These are phyloP conservation scores for Chironomus riparius DNA, from an alignment of 2,888 invertebrate species.

Conservation along the genomic window DNA sequence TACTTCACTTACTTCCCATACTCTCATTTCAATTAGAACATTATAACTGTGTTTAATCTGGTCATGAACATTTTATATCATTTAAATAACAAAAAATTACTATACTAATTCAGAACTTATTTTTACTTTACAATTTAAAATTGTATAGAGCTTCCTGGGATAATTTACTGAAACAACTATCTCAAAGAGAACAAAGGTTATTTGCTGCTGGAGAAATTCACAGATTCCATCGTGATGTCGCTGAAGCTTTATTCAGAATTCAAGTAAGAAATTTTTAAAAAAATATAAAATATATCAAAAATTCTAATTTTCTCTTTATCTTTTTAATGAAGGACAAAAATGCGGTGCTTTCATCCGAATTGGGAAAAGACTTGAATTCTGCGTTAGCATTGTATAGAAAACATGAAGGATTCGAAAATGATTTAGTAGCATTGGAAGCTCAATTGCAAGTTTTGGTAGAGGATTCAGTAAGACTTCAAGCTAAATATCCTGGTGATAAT, in stretches of 20 bases:
- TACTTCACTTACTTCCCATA: neutral
- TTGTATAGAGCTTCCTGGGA: conserved; percentile 69
- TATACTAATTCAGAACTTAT: too few relatives aligned
- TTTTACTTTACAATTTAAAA: neutral
- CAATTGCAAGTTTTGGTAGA: conserved; percentile 86
- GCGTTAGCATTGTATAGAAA: conserved; percentile 72
- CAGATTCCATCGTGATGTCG: conserved; percentile 92
- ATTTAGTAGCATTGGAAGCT: conserved; percentile 83
- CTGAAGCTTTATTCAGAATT: conserved; percentile 79
- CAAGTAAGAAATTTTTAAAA: conserved; percentile 40
- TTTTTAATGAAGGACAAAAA: conserved; percentile 58
- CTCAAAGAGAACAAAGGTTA: conserved; percentile 75
- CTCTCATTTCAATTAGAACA: neutral
- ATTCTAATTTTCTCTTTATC: neutral
- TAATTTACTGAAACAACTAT: conserved; percentile 74
- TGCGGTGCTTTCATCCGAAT: conserved; percentile 70
- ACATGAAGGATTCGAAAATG: conserved; percentile 90
- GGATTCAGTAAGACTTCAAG: conserved; percentile 80
- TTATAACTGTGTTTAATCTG: too few relatives aligned
- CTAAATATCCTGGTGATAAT: conserved; percentile 83
- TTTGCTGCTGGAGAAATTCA: conserved; percentile 95
- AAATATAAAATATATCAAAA: neutral
- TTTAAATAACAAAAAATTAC: too few relatives aligned
- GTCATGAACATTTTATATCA: too few relatives aligned
- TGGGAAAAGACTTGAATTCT: conserved; percentile 75